Conservation (phyloP, 2,113 vertebrate genomes). For the Acinonyx jubatus region DNA sequence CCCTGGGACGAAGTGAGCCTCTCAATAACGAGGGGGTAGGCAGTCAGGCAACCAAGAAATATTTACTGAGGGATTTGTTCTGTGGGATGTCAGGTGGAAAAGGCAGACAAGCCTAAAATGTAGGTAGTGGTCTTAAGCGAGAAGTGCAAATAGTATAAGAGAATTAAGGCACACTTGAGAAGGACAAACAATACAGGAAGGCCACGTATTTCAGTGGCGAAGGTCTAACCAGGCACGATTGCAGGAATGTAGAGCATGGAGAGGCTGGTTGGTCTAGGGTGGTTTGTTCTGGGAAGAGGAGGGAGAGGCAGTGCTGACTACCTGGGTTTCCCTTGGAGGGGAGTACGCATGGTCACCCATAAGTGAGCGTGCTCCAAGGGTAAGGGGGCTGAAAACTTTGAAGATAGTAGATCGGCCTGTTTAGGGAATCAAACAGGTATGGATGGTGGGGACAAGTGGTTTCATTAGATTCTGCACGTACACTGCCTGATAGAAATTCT, state of each 20-base stretch:
- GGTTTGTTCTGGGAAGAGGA: not conserved
- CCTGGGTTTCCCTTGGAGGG: not conserved
- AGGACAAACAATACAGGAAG: not conserved
- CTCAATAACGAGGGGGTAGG: not conserved
- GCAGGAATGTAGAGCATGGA: not conserved
- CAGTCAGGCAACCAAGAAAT: not conserved
- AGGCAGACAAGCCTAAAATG: not conserved
- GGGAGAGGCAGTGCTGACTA: not conserved
- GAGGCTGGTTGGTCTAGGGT: not conserved
- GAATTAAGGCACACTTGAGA: not conserved
- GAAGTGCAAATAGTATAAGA: not conserved
- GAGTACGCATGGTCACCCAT: accelerated
- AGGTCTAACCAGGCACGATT: not conserved
- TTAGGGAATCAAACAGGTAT: not conserved
- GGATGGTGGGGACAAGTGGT: not conserved
- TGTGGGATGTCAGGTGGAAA: not conserved
- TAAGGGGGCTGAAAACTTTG: not conserved
- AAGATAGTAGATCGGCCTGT: not conserved
- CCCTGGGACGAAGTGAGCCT: not conserved
- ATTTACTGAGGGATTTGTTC: not conserved
- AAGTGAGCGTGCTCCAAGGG: accelerated
- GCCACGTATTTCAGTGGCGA: not conserved
- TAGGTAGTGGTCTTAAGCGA: not conserved
- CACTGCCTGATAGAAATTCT: not conserved
- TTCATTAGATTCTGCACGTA: not conserved